Percentiles rank a stretch among this genome's conserved stretches.
Evolutionary conservation across 2,113 vertebrate genomes (phyloP).

Genomic region (cattle (Bos taurus)): DNA sequence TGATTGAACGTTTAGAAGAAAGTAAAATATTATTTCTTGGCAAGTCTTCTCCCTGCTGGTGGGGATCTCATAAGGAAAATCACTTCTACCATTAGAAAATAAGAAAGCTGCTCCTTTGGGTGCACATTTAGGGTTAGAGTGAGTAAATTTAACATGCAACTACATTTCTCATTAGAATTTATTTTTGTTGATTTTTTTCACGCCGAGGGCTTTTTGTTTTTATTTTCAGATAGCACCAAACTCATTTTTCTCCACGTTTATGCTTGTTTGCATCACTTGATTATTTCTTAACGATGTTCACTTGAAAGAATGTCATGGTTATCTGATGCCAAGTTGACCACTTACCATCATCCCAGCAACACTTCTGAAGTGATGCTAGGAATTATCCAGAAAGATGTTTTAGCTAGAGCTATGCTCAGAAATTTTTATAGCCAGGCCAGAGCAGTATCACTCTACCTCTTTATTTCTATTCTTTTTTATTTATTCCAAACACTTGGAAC

Average conservation of each 20-base stretch:
- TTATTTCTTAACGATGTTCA: not conserved
- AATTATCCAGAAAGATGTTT: not conserved
- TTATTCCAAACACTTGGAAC: not conserved
- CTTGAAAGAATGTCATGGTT: not conserved
- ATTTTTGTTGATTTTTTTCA: not conserved
- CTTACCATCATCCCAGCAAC: not conserved
- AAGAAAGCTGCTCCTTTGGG: not conserved
- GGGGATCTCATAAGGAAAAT: not conserved
- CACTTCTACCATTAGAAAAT: not conserved
- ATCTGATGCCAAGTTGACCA: not conserved
- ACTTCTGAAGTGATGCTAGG: not conserved
- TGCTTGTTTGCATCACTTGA: not conserved
- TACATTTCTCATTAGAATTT: constrained; percentile 19
- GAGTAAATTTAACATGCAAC: not conserved
- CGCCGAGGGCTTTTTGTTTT: not conserved
- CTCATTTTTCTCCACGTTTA: not conserved
- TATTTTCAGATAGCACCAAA: not conserved
- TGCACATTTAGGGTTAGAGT: not conserved
- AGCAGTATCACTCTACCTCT: not conserved
- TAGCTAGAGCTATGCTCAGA: not conserved
- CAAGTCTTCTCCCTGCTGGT: not conserved
- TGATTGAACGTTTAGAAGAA: not conserved
- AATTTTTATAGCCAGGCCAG: not conserved
- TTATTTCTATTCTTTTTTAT: not conserved
- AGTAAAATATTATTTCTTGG: not conserved